Evolutionary conservation across 1,140 invertebrate species (phyloP).

Genomic region (Gonioctena quinquepunctata): DNA sequence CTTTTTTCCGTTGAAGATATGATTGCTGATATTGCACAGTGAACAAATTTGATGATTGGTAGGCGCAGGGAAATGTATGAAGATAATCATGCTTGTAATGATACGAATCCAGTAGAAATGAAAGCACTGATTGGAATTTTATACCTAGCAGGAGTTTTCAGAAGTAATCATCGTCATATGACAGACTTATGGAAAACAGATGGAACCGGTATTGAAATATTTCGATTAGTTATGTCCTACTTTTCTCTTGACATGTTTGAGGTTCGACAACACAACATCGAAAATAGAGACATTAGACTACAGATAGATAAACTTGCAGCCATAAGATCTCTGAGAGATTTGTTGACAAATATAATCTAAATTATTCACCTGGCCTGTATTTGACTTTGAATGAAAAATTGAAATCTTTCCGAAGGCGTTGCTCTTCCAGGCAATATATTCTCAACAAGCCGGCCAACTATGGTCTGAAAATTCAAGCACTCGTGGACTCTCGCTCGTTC

Average conservation of each 20-base stretch:
- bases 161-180: neutral
- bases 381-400: conserved; percentile 10
- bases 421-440: too few relatives aligned
- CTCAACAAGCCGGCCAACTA: conserved; percentile 9
- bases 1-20: neutral
- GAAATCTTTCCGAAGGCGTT: conserved; percentile 6
- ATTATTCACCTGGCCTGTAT: conserved; percentile 2
- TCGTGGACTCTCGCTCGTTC: conserved; percentile 6
- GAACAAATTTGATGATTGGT: neutral
- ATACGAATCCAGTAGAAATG: neutral
- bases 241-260: conserved; percentile 1
- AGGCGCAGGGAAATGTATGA: neutral
- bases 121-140: neutral
- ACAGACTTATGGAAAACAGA: conserved; percentile 1
- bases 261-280: conserved; percentile 13
- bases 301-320: conserved; percentile 3
- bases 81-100: neutral
- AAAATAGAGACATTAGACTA: neutral
- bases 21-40: neutral
- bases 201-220: conserved; percentile 7
- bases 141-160: neutral
- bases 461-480: conserved; percentile 1
- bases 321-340: conserved; percentile 2
- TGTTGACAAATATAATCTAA: neutral
- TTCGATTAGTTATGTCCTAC: conserved; percentile 5